Conservation (phyloP, 1,140 invertebrate species). For the Euglossa dilemma region DNA sequence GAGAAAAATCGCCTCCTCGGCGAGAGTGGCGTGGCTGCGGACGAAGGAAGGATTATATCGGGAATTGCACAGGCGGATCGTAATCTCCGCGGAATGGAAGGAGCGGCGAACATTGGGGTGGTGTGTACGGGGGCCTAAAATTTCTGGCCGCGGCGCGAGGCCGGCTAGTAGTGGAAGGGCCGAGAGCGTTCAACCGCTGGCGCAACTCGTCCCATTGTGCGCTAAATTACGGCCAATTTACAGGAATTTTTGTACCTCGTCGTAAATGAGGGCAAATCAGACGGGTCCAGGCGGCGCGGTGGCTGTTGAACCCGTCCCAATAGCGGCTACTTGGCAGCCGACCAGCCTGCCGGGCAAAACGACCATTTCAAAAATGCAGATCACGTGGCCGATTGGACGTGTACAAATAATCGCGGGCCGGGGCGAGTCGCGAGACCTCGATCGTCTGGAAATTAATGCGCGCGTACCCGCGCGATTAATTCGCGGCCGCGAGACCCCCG, state of each 20-base stretch:
- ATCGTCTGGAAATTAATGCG: conserved; percentile 54
- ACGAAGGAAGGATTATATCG: conserved; percentile 1
- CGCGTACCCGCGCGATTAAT: conserved; percentile 49
- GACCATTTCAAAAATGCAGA: conserved; percentile 67
- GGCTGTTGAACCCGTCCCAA: conserved; percentile 71
- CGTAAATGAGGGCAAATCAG: conserved; percentile 75
- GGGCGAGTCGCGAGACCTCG: conserved; percentile 9
- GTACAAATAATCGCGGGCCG: conserved; percentile 54
- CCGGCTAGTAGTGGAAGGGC: conserved; percentile 9
- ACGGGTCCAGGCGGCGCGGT: conserved; percentile 57
- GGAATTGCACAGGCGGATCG: conserved; percentile 3
- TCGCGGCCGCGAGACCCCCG: neutral
- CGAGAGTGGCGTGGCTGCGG: neutral
- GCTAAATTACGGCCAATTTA: conserved; percentile 75
- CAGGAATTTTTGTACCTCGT: conserved; percentile 70
- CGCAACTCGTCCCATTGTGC: conserved; percentile 68
- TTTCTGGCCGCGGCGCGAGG: conserved; percentile 21
- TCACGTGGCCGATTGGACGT: conserved; percentile 61
- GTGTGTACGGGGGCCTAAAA: conserved; percentile 5
- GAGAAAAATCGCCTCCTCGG: neutral
- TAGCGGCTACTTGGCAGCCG: conserved; percentile 67
- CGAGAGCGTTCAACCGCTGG: conserved; percentile 32
- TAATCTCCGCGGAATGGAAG: neutral
- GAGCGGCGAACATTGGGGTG: neutral
- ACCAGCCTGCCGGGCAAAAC: conserved; percentile 59